Base-by-base conservation (phyloP, 2,113 vertebrate species). In the Xenopus laevis region DNA sequence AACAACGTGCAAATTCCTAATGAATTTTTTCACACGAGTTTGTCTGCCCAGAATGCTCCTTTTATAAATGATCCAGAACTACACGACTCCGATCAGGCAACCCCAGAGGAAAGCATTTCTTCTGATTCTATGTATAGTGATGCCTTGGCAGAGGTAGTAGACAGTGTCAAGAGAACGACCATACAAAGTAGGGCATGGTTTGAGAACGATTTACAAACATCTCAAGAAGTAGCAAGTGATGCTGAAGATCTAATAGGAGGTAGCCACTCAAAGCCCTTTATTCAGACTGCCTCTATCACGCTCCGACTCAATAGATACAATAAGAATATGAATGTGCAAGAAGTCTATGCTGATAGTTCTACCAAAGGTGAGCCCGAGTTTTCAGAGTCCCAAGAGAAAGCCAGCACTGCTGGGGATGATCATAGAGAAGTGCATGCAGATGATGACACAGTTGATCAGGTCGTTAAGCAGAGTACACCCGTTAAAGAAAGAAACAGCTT, bases 401-500 rank as follows among this genome's bases (percentile, higher is more conserved):
- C 23, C 23, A 27, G 23, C 23, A 27, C 1, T 27, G 23, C 23
- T 27, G 23, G 23, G 1, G 23, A 55, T 55, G 15, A 55, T 55
- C 53, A 55, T n/a, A n/a, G 15, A 16, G 53, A 55, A n/a, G 17
- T 16, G 17, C 3, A 27, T 50, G 33, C 1, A 13, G 53, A 55
- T 55, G 53, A 55, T 3, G 16, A 16, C 53, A 8, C 13, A n/a
- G 53, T 9, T n/a, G 53, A 55, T 55, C 17, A 8, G 53, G 1
- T 9, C 11, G 15, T 50, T 50, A 18, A n/a, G 59, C 0, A 78
- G 30, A 64, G 79, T 65, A 76, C 78, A 33, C 60, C 75, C 0
- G 40, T 81, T 67, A 62, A 17, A 59, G 72, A 80, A 13, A 73
- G 78, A 44, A 73, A 74, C 66, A 79, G 9, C 3, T 64, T 9